These are phyloP conservation scores for Drosophila littoralis DNA, from an alignment of 1,140 invertebrate species.

Conservation along the genomic window DNA sequence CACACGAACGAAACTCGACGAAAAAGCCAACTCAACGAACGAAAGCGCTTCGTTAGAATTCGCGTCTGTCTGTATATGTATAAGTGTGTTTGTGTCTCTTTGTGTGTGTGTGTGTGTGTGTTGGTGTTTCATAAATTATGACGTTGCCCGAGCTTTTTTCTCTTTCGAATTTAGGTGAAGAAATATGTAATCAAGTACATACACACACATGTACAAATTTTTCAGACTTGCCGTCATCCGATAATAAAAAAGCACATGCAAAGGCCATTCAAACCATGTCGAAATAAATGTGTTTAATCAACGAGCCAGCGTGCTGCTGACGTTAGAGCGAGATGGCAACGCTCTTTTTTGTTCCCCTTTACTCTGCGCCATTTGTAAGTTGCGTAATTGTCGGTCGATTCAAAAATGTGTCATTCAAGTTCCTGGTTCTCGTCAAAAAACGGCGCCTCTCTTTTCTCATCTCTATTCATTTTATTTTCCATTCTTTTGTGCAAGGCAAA, in stretches of 20 bases:
- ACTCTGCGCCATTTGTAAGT: constrained; percentile 73
- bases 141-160: constrained; percentile 71
- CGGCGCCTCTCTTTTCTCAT: constrained; percentile 4
- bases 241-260: constrained; percentile 73
- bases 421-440: constrained; percentile 53
- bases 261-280: constrained; percentile 61
- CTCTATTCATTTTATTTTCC: constrained; percentile 14
- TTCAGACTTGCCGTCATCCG: constrained; percentile 61
- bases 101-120: constrained; percentile 27
- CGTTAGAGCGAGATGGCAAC: constrained; percentile 33
- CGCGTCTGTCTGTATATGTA: constrained; percentile 40
- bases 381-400: constrained; percentile 69
- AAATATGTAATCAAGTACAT: constrained; percentile 47
- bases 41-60: constrained; percentile 70
- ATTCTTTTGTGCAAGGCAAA: constrained; percentile 8
- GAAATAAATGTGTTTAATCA: constrained; percentile 32
- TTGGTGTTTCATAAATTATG: constrained; percentile 76
- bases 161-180: constrained; percentile 71
- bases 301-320: constrained; percentile 12
- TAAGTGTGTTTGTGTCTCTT: constrained; percentile 5
- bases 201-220: constrained; percentile 47
- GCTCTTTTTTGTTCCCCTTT: constrained; percentile 18
- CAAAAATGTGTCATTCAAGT: constrained; percentile 80
- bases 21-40: constrained; percentile 67
- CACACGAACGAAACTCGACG: constrained; percentile 67